Conservation (phyloP, 2,888 invertebrate species). For the Baronia brevicornis region DNA sequence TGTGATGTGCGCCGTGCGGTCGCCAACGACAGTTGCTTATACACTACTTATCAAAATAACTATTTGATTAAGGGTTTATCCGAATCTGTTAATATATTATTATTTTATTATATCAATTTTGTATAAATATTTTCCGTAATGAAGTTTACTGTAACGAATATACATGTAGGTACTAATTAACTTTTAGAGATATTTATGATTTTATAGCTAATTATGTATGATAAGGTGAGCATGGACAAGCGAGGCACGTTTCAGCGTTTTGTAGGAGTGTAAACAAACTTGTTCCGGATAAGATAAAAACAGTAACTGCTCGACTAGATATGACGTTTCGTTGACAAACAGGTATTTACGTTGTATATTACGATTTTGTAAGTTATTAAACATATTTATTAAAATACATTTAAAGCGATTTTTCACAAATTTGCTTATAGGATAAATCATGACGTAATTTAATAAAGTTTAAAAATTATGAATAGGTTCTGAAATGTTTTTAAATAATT, state of each 20-base stretch:
- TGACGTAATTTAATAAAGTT: no score
- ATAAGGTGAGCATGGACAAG: constrained; percentile 61
- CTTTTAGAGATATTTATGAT: constrained; percentile 38
- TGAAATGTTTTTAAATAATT: constrained; percentile 15
- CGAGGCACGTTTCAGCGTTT: constrained; percentile 67
- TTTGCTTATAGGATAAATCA: no score
- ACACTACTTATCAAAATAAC: constrained; percentile 50
- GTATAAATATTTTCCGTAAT: no score
- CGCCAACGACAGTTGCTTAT: constrained; percentile 55
- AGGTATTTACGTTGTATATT: no score
- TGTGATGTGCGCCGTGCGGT: constrained; percentile 60
- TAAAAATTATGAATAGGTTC: neutral
- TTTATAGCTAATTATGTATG: constrained; percentile 64
- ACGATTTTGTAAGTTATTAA: no score
- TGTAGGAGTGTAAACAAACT: constrained; percentile 72
- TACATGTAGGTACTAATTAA: constrained; percentile 7
- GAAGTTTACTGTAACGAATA: no score
- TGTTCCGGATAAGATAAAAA: constrained; percentile 73
- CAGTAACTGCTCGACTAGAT: constrained; percentile 34
- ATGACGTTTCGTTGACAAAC: constrained; percentile 40
- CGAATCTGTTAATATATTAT: constrained; percentile 1
- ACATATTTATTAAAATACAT: constrained; percentile 4
- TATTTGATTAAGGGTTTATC: constrained; percentile 36
- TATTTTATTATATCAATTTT: neutral
- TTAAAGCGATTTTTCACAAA: no score